Evolutionary conservation across 2,888 invertebrate genomes (phyloP).

Genomic region (Antheraea assamensis): DNA sequence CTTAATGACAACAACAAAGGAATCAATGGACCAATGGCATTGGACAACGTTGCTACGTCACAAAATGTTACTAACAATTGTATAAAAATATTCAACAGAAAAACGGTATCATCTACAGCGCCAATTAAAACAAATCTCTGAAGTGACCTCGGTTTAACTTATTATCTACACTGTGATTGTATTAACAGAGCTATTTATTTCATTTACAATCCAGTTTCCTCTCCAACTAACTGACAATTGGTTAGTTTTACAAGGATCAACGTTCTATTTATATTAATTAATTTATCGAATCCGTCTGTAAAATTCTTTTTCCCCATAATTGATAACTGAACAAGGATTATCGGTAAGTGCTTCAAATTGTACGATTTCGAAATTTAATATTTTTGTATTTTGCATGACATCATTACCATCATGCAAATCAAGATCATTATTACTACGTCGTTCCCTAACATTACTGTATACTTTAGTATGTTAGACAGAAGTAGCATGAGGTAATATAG

Average conservation of each 20-base stretch:
- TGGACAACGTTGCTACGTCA: constrained; percentile 15
- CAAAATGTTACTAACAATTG: constrained; percentile 16
- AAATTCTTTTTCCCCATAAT: constrained; percentile 15
- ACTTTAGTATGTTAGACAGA: constrained; percentile 39
- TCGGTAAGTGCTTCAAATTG: constrained; percentile 49
- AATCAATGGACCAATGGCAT: background rate
- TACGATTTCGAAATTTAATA: constrained; percentile 29
- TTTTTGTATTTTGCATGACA: constrained; percentile 53
- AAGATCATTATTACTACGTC: constrained; percentile 31
- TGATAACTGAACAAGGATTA: constrained; percentile 36
- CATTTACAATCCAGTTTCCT: constrained; percentile 52
- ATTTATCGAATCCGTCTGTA: constrained; percentile 22
- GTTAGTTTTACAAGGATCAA: background rate
- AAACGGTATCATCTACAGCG: constrained; percentile 33
- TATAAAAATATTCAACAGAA: constrained; percentile 25
- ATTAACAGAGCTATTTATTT: constrained; percentile 41
- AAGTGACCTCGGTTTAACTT: constrained; percentile 57
- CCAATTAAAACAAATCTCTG: constrained; percentile 33
- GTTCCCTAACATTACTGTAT: constrained; percentile 22
- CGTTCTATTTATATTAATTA: background rate
- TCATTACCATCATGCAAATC: constrained; percentile 52
- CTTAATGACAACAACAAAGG: too few species aligned
- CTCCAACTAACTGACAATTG: constrained; percentile 33
- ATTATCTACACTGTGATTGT: constrained; percentile 51
- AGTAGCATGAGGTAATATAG: constrained; percentile 58